phyloP scores from a whole-genome alignment of 1,140 invertebrate species.

The Aphaenogaster floridana region DNA sequence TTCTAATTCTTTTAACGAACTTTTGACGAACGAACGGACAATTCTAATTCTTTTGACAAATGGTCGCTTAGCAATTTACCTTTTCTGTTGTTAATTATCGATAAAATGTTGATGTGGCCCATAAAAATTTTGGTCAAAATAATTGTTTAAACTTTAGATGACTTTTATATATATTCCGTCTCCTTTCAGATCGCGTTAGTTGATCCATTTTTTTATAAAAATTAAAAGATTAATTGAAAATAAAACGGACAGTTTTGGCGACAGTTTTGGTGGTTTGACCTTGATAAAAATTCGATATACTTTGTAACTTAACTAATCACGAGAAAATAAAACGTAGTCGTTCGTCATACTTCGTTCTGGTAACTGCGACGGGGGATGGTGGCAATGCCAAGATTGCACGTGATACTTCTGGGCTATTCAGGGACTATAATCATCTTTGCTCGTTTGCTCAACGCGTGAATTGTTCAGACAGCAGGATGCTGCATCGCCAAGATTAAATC shows the following conservation, averaged over 20 bases:
- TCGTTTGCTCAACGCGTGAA: conserved; percentile 60
- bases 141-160: neutral
- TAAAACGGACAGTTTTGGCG: too few relatives aligned
- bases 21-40: too few relatives aligned
- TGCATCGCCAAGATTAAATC: conserved; percentile 53
- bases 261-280: neutral
- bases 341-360: conserved; percentile 34
- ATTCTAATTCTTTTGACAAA: neutral
- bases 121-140: neutral
- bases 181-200: neutral
- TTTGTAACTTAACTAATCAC: conserved; percentile 36
- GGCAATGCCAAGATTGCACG: conserved; percentile 61
- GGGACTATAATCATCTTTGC: conserved; percentile 60
- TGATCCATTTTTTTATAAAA: conserved; percentile 1
- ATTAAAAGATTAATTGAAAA: neutral
- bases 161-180: neutral
- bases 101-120: neutral
- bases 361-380: conserved; percentile 4
- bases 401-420: conserved; percentile 67
- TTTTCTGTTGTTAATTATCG: neutral
- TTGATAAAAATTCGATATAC: conserved; percentile 10
- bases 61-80: neutral
- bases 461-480: conserved; percentile 53
- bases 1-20: neutral
- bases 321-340: conserved; percentile 31